These are phyloP conservation scores for Lepidocolaptes lacrymiger DNA, from an alignment of 2,797 vertebrate genomes.

Conservation along the genomic window DNA sequence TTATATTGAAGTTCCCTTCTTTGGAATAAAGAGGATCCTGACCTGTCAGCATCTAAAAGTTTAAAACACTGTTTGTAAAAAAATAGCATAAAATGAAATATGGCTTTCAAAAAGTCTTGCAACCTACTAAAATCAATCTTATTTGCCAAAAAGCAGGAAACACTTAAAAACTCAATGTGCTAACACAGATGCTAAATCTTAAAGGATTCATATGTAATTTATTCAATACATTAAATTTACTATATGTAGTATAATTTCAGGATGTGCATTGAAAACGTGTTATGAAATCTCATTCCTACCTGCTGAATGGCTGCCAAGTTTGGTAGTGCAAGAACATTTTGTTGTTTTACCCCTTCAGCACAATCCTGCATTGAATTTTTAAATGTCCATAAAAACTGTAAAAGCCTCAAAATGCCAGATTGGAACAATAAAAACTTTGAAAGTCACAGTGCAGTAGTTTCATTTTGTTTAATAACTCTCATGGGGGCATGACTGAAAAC, in stretches of 20 bases:
- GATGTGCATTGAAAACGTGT: background rate
- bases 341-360: conserved; percentile 24
- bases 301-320: conserved; percentile 32
- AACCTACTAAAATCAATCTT: background rate
- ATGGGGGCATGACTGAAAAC: background rate
- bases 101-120: background rate
- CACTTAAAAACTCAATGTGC: background rate
- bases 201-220: background rate
- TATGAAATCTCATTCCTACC: conserved; percentile 32
- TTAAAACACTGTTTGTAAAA: background rate
- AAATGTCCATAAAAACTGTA: conserved; percentile 16
- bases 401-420: background rate
- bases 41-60: background rate
- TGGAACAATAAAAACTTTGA: conserved; percentile 16
- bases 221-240: conserved; percentile 40
- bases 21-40: background rate
- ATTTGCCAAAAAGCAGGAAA: conserved; percentile 10
- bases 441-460: conserved; percentile 3
- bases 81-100: background rate
- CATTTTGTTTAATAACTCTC: background rate
- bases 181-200: conserved; percentile 13
- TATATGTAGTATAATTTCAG: conserved; percentile 22
- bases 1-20: background rate
- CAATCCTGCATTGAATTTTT: conserved; percentile 19
- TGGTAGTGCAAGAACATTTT: conserved; percentile 1